Base-by-base conservation (phyloP, 1,140 invertebrate species). In the Leptestheria dahalacensis region DNA sequence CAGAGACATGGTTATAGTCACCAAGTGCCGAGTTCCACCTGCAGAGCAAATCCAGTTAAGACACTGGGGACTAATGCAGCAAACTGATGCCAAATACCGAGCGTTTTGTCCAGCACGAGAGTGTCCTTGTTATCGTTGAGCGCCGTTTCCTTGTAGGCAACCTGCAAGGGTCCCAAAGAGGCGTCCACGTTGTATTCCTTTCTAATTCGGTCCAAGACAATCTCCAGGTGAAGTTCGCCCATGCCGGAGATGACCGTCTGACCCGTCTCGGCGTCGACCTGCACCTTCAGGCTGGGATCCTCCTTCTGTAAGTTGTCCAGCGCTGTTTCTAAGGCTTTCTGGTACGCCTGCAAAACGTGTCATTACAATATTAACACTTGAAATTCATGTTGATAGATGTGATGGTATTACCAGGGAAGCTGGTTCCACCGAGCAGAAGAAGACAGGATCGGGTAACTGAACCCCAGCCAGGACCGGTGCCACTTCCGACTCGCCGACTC, bases 181-280 rank as follows among this genome's bases (percentile, higher is more conserved):
- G 82, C 91, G 41, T 98, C 86, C 54, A 98, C 82, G 70, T 89
- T 90, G 71, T 91, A 97, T 65, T 99, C 93, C 54, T 78, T 82
- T 52, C 78, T 71, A 24, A 97, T 83, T 57, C 91, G 75, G 65
- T 94, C 86, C 66, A 87, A 87, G 33, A 98, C 86, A 50, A 98
- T 86, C 66, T 98, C 93, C 59, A 99, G 75, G 72, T 99, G 95
- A 3, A 99, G 75, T 74, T 99, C 93, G 6, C 96, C 96, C 94
- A 98, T 98, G 18, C 89, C 85, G 59, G 81, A 82, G 2, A 96
- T 75, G 62, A 96, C 80, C 1, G 84, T 91, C 75, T 97, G 91
- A 1, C 85, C 86, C 0, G 85, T 88, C 52, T 90, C 85, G 12
- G 75, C 62, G 69, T 95, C 82, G 23, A 78, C 70, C 24, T 73